A percentile compares a stretch with the other conserved stretches of the same genome.
phyloP scores from a whole-genome alignment of 1,140 invertebrate species.

The Drosophila tsacasi region DNA sequence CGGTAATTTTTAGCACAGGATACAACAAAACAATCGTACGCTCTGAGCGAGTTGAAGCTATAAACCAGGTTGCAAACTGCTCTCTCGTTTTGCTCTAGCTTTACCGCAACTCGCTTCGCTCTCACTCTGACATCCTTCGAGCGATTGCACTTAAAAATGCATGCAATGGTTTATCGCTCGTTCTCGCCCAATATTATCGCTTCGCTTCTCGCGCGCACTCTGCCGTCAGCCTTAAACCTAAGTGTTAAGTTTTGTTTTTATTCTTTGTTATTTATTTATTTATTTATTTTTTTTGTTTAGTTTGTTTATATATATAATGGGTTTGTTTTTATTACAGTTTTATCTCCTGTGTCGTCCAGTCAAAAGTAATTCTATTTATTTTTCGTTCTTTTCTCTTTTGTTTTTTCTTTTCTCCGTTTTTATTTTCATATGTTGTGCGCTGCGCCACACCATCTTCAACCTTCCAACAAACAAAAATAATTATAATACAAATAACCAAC shows the following conservation, averaged over 20 bases:
- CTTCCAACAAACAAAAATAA: slow-evolving; percentile 15
- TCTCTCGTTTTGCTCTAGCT: too few species aligned
- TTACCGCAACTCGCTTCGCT: too few species aligned
- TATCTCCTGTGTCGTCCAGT: slow-evolving; percentile 65
- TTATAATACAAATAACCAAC: not conserved
- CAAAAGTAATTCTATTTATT: slow-evolving; percentile 82
- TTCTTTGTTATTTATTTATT: slow-evolving; percentile 19
- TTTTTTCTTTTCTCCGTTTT: slow-evolving; percentile 77
- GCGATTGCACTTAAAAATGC: too few species aligned
- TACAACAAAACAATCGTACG: too few species aligned
- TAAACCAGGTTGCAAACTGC: too few species aligned
- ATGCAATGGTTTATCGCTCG: too few species aligned
- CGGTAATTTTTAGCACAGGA: too few species aligned
- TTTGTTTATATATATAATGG: slow-evolving; percentile 18
- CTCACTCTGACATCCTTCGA: too few species aligned
- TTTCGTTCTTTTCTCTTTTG: slow-evolving; percentile 80
- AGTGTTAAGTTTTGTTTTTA: slow-evolving; percentile 57
- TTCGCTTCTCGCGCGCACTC: too few species aligned
- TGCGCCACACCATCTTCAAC: slow-evolving; percentile 42
- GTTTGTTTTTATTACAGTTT: slow-evolving; percentile 49
- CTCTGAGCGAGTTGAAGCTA: too few species aligned
- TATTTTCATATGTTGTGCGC: slow-evolving; percentile 81
- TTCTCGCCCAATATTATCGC: too few species aligned
- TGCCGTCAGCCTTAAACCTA: too few species aligned
- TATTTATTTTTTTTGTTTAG: slow-evolving; percentile 23